Conservation (phyloP, 2,797 vertebrate genomes). For the Trematomus bernacchii region DNA sequence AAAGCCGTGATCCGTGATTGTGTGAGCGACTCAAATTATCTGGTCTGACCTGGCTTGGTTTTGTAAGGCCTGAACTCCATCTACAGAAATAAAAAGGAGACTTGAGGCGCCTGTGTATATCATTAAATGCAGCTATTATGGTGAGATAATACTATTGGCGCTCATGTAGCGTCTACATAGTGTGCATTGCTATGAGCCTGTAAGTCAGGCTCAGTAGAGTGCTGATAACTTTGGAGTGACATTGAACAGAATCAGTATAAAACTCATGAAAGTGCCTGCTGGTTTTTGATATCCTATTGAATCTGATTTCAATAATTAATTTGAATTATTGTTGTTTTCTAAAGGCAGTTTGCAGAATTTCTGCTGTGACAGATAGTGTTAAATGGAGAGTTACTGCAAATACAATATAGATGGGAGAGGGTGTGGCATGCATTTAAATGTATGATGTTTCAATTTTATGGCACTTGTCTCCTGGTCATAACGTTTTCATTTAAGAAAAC, state of each 20-base stretch:
- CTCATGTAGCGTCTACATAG: constrained; percentile 72
- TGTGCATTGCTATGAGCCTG: constrained; percentile 77
- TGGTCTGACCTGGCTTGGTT: constrained; percentile 79
- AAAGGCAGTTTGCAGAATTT: constrained; percentile 64
- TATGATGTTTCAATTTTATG: constrained; percentile 40
- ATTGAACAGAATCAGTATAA: constrained; percentile 82
- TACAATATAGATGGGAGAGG: constrained; percentile 22
- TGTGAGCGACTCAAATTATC: constrained; percentile 70
- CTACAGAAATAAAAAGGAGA: constrained; percentile 76
- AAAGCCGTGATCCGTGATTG: constrained; percentile 78
- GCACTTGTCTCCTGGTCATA: constrained; percentile 39
- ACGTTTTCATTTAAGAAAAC: neutral
- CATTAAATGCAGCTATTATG: constrained; percentile 82
- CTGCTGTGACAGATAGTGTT: constrained; percentile 71
- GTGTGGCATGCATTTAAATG: constrained; percentile 36
- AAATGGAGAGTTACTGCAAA: constrained; percentile 47
- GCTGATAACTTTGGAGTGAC: constrained; percentile 84
- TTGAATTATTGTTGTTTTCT: constrained; percentile 79
- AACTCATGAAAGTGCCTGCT: constrained; percentile 76
- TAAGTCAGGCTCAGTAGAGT: constrained; percentile 76
- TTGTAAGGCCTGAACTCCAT: constrained; percentile 74
- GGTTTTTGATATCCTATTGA: constrained; percentile 75
- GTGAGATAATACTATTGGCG: constrained; percentile 75
- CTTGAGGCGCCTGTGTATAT: constrained; percentile 75
- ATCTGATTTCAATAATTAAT: constrained; percentile 79